Conservation (phyloP, 2,888 invertebrate species). For the Mythimna impura region DNA sequence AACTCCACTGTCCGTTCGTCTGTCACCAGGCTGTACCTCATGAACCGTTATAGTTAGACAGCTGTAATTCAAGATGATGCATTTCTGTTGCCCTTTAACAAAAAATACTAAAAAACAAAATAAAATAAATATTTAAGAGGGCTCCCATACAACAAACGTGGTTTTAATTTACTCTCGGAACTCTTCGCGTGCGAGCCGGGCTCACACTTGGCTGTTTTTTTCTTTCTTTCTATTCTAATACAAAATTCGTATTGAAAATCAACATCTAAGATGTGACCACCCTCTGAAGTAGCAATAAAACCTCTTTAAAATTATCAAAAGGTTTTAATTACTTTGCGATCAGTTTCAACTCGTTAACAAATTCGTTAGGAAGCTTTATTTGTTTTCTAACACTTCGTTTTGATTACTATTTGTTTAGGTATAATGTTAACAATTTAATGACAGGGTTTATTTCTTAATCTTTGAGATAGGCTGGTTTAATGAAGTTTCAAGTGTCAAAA, state of each 20-base stretch:
- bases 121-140: too few relatives aligned
- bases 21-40: too few relatives aligned
- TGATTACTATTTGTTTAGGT: slow-evolving; percentile 28
- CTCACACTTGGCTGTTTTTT: too few relatives aligned
- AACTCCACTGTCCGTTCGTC: too few relatives aligned
- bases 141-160: too few relatives aligned
- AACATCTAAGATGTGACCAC: slow-evolving; percentile 16
- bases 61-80: too few relatives aligned
- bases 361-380: slow-evolving; percentile 34
- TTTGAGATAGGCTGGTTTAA: neutral
- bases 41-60: too few relatives aligned
- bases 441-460: neutral
- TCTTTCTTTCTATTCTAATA: too few relatives aligned
- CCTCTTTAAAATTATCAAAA: slow-evolving; percentile 29
- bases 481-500: neutral
- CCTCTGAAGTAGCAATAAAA: slow-evolving; percentile 17
- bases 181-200: too few relatives aligned
- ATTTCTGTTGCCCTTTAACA: too few relatives aligned
- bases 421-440: slow-evolving; percentile 7
- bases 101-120: too few relatives aligned
- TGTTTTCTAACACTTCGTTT: slow-evolving; percentile 29
- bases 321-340: slow-evolving; percentile 50
- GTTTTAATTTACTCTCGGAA: too few relatives aligned
- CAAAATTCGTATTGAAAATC: slow-evolving; percentile 14
- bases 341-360: slow-evolving; percentile 35